Evolutionary conservation across 1,140 invertebrate species (phyloP).

Genomic region (Meloidogyne chitwoodi): DNA sequence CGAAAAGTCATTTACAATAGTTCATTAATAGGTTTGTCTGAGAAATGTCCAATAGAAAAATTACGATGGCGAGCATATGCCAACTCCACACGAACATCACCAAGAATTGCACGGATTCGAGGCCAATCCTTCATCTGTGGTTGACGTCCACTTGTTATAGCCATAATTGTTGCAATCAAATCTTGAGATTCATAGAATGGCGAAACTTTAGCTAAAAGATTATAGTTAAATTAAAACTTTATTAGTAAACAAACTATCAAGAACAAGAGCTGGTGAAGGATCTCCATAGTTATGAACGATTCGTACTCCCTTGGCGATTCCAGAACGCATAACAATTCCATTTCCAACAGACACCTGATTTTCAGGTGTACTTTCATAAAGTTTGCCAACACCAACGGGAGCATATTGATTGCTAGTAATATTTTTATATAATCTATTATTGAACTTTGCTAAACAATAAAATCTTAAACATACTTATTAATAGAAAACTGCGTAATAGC

Average conservation of each 20-base stretch:
- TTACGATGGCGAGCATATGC: constrained; percentile 29
- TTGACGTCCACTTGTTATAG: constrained; percentile 20
- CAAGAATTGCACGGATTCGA: constrained; percentile 22
- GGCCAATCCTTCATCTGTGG: constrained; percentile 23
- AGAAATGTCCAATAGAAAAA: constrained; percentile 28
- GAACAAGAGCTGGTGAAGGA: constrained; percentile 28
- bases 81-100: constrained; percentile 32
- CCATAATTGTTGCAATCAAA: constrained; percentile 17
- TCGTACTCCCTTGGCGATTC: constrained; percentile 32
- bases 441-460: not conserved
- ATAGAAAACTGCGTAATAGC: constrained; percentile 28
- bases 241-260: constrained; percentile 25
- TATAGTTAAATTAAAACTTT: not conserved
- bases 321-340: constrained; percentile 30
- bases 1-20: not conserved
- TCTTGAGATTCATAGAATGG: constrained; percentile 28
- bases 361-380: constrained; percentile 27
- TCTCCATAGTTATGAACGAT: constrained; percentile 33
- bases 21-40: constrained; percentile 29
- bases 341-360: constrained; percentile 21
- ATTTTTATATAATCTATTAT: constrained; percentile 1
- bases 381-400: constrained; percentile 31
- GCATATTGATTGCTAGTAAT: constrained; percentile 29
- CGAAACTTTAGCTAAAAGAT: constrained; percentile 33
- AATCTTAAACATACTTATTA: constrained; percentile 25